These are phyloP conservation scores for cat (Felis catus) DNA, from an alignment of 2,113 vertebrate genomes.

Conservation along the genomic window F.catus_Fca126_mat1.0 CM031413.1:166405001-166405500, in stretches of 20 bases:
- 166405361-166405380: no score
- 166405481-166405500: background rate
- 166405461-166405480: background rate
- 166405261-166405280: background rate
- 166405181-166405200: background rate
- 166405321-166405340: background rate
- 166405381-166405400: background rate
- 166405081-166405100: background rate
- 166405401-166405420: background rate
- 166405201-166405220: background rate
- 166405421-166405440: rapidly evolving
- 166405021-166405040: background rate
- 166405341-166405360: background rate
- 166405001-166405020: background rate
- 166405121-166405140: background rate
- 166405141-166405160: background rate
- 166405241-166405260: background rate
- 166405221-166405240: background rate
- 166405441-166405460: background rate
- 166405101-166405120: background rate
- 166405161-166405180: background rate
- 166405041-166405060: background rate
- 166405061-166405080: background rate
- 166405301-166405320: background rate
- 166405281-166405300: background rate